Percentiles rank a stretch among this genome's conserved stretches.
phyloP scores from a whole-genome alignment of 2,888 invertebrate species.

The Psylliodes chrysocephalus region DNA sequence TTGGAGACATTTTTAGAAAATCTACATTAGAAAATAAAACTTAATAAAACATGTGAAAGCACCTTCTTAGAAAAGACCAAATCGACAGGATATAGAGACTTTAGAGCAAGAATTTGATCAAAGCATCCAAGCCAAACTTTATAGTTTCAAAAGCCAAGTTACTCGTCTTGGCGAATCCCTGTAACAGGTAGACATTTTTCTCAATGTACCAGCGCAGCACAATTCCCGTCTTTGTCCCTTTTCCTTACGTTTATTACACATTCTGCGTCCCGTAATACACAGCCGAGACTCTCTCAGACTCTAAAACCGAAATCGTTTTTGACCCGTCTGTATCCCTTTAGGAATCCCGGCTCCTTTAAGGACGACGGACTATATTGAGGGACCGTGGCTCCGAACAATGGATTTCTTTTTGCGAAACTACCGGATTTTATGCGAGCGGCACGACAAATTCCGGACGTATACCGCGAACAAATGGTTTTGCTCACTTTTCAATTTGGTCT shows the following conservation, averaged over 20 bases:
- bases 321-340: slow-evolving; percentile 41
- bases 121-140: too few species aligned
- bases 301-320: slow-evolving; percentile 50
- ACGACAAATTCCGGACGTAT: slow-evolving; percentile 23
- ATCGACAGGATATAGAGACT: too few species aligned
- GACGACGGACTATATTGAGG: slow-evolving; percentile 3
- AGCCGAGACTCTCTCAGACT: slow-evolving; percentile 49
- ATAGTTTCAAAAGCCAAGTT: too few species aligned
- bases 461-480: slow-evolving; percentile 24
- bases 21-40: too few species aligned
- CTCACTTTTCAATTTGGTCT: slow-evolving; percentile 24
- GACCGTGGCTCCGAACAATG: slow-evolving; percentile 28
- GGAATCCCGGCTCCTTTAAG: slow-evolving; percentile 14
- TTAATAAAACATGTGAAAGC: too few species aligned
- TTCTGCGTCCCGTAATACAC: slow-evolving; percentile 51
- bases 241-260: slow-evolving; percentile 52
- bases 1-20: too few species aligned
- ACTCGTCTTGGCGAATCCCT: too few species aligned
- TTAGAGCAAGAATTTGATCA: too few species aligned
- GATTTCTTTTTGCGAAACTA: slow-evolving; percentile 15
- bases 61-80: too few species aligned
- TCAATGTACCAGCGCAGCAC: slow-evolving; percentile 12
- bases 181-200: too few species aligned
- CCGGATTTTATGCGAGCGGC: slow-evolving; percentile 11
- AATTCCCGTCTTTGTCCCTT: slow-evolving; percentile 30